These are phyloP conservation scores for Piprites chloris DNA, from an alignment of 2,113 vertebrate genomes.

Conservation along the genomic window DNA sequence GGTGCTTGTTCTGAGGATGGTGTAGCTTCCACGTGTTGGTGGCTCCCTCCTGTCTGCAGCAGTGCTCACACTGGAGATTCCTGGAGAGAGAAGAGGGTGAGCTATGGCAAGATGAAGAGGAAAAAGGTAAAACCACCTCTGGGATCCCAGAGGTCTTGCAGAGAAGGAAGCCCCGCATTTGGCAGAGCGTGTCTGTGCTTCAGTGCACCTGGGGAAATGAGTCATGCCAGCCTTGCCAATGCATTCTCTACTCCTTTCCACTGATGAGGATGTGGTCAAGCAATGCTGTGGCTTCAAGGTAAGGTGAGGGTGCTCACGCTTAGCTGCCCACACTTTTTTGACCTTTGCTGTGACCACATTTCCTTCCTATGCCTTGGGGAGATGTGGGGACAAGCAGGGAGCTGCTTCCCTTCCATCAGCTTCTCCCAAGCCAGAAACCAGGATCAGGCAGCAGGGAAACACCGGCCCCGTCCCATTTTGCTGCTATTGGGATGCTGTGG, in stretches of 20 bases:
- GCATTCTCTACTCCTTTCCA: background rate
- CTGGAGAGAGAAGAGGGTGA: background rate
- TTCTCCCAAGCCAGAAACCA: background rate
- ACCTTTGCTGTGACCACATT: background rate
- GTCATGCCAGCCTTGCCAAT: background rate
- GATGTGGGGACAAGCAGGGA: background rate
- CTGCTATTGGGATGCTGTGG: background rate
- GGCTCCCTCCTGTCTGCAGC: background rate
- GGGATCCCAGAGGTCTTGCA: background rate
- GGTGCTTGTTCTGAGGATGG: background rate
- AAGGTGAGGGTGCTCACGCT: background rate
- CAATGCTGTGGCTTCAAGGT: background rate
- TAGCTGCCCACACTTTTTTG: background rate
- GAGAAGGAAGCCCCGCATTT: background rate
- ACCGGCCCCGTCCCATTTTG: fast-evolving
- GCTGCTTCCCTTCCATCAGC: background rate
- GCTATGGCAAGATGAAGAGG: background rate
- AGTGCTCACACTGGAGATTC: background rate
- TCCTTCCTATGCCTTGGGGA: background rate
- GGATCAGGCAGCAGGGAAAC: background rate
- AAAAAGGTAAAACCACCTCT: background rate
- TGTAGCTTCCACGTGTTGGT: background rate
- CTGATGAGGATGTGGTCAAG: background rate
- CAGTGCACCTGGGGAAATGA: fast-evolving
- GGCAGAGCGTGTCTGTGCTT: background rate